Evolutionary conservation across 2,888 invertebrate species (phyloP), one percentile per base, ranked within the genome.

Genomic region (Tinea trinotella): DNA sequence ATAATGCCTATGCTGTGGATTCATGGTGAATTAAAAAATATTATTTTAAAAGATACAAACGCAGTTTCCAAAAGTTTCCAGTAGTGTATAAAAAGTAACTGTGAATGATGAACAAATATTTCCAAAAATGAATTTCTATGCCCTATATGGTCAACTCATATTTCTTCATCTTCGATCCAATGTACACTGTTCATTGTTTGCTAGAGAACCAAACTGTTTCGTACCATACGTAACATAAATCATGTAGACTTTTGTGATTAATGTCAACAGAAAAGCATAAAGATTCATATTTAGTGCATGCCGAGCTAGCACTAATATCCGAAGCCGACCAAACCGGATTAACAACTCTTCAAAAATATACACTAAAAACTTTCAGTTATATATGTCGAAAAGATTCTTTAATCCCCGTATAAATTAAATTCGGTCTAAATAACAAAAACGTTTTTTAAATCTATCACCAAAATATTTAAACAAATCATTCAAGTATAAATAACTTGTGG

Each of bases 161-260:
- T 40, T 40, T n/a, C 40, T 15, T 40, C 40, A 40, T 12, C 30
- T 30, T 30, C n/a, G n/a, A n/a, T n/a, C 30, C 13, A 40, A 40
- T 40, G 40, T 13, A 40, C 40, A 30, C 9, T 40, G 40, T 40
- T 12, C 40, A 40, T 40, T 40, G 40, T 40, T 40, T 15, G 15
- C 40, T 15, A 7, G 40, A 40, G 40, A 40, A 15, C 2, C 2
- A 12, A 40, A 40, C 40, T 12, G 40, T 40, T 15, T 15, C 40
- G 40, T 40, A 40, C 40, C 40, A 15, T 40, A 5, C 35, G 18
- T 34, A 35, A 35, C 62, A 80, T 85, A 83, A 82, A 84, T 85
- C 83, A 81, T 63, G 54, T 57, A 67, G 67, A 71, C 74, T 82
- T 81, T 82, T 76, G 80, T 83, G 76, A 81, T 85, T 78, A 82